phyloP scores from a whole-genome alignment of 2,797 vertebrate species.

The Ceryle rudis region DNA sequence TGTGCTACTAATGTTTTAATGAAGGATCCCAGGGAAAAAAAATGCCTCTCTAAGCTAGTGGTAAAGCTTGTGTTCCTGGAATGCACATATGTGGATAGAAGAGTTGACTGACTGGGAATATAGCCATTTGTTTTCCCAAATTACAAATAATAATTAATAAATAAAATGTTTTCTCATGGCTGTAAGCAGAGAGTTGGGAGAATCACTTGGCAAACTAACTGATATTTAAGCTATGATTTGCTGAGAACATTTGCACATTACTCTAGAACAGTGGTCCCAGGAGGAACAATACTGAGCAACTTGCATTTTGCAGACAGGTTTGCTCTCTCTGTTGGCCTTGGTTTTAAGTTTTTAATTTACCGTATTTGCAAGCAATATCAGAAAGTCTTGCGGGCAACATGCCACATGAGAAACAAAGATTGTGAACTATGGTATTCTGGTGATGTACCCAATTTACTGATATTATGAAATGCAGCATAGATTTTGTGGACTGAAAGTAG shows the following conservation, averaged over 20 bases:
- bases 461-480: not conserved
- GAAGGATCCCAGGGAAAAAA: constrained; percentile 29
- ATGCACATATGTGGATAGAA: not conserved
- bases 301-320: constrained; percentile 10
- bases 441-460: not conserved
- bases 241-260: constrained; percentile 19
- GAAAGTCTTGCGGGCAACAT: constrained; percentile 11
- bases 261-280: not conserved
- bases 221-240: constrained; percentile 55
- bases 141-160: constrained; percentile 71
- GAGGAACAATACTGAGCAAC: not conserved
- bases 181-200: constrained; percentile 7
- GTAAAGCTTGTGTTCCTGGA: constrained; percentile 12
- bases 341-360: constrained; percentile 42
- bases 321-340: not conserved
- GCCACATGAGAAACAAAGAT: not conserved
- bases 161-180: constrained; percentile 50
- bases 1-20: constrained; percentile 50
- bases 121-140: constrained; percentile 55
- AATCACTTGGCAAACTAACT: constrained; percentile 36
- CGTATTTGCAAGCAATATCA: not conserved
- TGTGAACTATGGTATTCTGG: not conserved
- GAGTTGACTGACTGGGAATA: constrained; percentile 33
- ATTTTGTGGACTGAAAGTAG: not conserved
- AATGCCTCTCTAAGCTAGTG: constrained; percentile 12